Percentiles rank a stretch among this genome's conserved stretches.
Evolutionary conservation across 30 jellyfish, hydroid and myxozoan genomes (phyloP).

Genomic region (Sanderia malayensis): DNA sequence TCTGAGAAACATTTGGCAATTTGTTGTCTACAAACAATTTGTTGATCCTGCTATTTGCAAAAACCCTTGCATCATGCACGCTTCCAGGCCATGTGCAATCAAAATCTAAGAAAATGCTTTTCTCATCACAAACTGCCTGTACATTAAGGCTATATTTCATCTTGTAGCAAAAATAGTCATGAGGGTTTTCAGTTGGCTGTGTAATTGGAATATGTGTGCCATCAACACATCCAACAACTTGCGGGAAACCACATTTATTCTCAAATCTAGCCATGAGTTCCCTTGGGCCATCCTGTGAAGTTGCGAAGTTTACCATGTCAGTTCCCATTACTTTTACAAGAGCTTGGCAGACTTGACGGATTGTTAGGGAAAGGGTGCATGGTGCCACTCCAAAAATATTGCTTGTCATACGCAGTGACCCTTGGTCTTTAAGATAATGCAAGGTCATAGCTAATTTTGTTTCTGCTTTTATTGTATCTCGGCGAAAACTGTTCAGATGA

Average conservation of each 20-base stretch:
- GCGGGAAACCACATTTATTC: too few relatives aligned
- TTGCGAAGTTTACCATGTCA: too few relatives aligned
- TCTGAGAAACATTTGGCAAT: slow-evolving; percentile 18
- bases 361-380: too few relatives aligned
- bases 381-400: slow-evolving; percentile 4
- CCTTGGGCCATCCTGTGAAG: too few relatives aligned
- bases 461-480: too few relatives aligned
- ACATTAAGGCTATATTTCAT: slow-evolving; percentile 51
- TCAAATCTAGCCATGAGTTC: too few relatives aligned
- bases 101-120: slow-evolving; percentile 30
- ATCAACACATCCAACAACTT: too few relatives aligned
- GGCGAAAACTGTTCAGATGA: too few relatives aligned
- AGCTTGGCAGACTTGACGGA: too few relatives aligned
- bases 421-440: slow-evolving; percentile 7
- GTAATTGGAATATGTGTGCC: slow-evolving; percentile 44
- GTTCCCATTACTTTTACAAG: too few relatives aligned
- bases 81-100: slow-evolving; percentile 61
- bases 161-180: slow-evolving; percentile 54
- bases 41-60: slow-evolving; percentile 24
- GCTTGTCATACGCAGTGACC: slow-evolving; percentile 6
- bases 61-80: too few relatives aligned
- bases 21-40: neutral
- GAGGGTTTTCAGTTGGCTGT: slow-evolving; percentile 63
- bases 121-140: slow-evolving; percentile 48
- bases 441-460: neutral